phyloP scores from a whole-genome alignment of 1,140 invertebrate genomes.

The Cherax destructor region DNA sequence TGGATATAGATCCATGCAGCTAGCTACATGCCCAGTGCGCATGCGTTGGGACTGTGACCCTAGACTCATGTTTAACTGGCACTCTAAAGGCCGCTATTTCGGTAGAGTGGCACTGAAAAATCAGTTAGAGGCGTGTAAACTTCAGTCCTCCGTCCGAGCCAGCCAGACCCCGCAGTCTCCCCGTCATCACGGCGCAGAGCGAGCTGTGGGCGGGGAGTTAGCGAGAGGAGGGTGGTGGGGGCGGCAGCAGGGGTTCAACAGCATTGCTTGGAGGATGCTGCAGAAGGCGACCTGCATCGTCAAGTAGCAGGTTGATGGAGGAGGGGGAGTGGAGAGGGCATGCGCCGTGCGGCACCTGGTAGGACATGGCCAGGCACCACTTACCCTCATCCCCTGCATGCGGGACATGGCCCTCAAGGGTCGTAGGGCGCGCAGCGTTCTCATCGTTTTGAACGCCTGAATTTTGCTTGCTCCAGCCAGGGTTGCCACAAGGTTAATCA shows the following conservation, averaged over 20 bases:
- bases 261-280: neutral
- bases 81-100: neutral
- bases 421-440: slow-evolving; percentile 94
- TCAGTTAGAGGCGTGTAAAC: neutral
- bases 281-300: neutral
- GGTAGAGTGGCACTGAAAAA: neutral
- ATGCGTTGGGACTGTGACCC: slow-evolving; percentile 19
- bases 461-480: slow-evolving; percentile 94
- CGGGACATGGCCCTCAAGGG: slow-evolving; percentile 96
- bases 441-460: slow-evolving; percentile 98
- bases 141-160: neutral
- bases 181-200: neutral
- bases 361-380: slow-evolving; percentile 76
- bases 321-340: neutral
- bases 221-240: neutral
- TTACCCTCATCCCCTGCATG: slow-evolving; percentile 98
- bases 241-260: neutral
- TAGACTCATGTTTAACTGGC: neutral
- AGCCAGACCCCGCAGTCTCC: neutral
- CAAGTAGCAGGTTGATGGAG: slow-evolving; percentile 8
- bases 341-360: slow-evolving; percentile 40
- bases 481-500: slow-evolving; percentile 97
- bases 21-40: slow-evolving; percentile 24
- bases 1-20: slow-evolving; percentile 17
- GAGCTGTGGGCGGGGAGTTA: neutral